These are phyloP conservation scores for Phyllotis vaccarum DNA, from an alignment of 2,797 vertebrate genomes.

Conservation along the genomic window DNA sequence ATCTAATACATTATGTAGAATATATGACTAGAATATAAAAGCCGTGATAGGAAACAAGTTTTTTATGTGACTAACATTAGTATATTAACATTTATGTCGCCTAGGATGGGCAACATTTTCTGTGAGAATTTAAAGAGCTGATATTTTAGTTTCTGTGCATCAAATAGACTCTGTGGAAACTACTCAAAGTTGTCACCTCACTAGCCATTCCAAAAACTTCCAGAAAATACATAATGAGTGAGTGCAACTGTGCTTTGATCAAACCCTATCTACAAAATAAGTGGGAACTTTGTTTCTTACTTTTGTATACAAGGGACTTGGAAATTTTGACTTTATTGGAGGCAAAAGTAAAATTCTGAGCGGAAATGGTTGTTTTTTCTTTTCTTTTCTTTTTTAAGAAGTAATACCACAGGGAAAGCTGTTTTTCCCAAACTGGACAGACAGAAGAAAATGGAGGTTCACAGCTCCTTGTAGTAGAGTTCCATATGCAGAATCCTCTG, in stretches of 20 bases:
- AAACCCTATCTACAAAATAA: not conserved
- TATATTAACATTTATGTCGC: not conserved
- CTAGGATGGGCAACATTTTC: not conserved
- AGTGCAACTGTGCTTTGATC: not conserved
- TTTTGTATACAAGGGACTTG: not conserved
- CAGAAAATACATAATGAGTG: not conserved
- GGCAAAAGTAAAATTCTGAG: not conserved
- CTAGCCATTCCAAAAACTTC: too few relatives aligned
- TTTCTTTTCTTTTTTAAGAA: not conserved
- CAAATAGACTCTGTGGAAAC: not conserved
- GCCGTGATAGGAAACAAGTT: not conserved
- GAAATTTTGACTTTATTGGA: not conserved
- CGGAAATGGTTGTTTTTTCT: too few relatives aligned
- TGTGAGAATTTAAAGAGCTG: not conserved
- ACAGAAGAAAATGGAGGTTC: not conserved
- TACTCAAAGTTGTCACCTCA: rapidly evolving
- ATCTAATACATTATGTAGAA: too few relatives aligned
- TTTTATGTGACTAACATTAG: not conserved
- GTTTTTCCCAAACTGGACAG: not conserved
- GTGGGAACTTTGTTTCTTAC: not conserved
- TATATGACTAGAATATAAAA: not conserved
- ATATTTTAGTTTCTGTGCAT: not conserved
- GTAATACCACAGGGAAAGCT: not conserved
- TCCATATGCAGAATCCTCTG: not conserved
- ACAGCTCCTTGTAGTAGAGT: not conserved